Percentiles rank a stretch among this genome's conserved stretches.
These are phyloP conservation scores for Lagodon rhomboides DNA, from an alignment of 2,797 vertebrate genomes.

Conservation along the genomic window DNA sequence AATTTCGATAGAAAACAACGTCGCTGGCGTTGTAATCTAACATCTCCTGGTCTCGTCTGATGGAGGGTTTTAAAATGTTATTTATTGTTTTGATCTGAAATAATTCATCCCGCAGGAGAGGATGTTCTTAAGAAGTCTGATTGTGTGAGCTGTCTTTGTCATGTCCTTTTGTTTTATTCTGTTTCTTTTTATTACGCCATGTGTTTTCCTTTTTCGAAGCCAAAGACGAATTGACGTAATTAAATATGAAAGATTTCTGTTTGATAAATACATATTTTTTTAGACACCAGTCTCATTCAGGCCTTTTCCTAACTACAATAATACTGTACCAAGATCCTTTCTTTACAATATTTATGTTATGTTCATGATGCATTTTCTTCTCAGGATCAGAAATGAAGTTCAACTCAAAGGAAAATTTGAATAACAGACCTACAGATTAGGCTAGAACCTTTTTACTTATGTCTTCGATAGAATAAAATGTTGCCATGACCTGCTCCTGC, in stretches of 20 bases:
- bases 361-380: neutral
- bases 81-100: too few relatives aligned
- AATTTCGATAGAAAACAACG: neutral
- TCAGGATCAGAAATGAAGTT: neutral
- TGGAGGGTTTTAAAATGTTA: too few relatives aligned
- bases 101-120: too few relatives aligned
- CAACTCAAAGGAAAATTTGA: neutral
- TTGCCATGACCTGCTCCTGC: neutral
- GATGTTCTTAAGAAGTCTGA: too few relatives aligned
- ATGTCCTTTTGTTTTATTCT: too few relatives aligned
- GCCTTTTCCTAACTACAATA: neutral
- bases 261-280: neutral
- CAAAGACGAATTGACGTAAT: too few relatives aligned
- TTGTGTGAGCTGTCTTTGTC: too few relatives aligned
- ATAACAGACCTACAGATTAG: neutral
- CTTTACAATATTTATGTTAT: neutral
- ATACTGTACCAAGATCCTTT: neutral
- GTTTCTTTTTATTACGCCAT: too few relatives aligned
- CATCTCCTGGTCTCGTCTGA: neutral
- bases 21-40: neutral
- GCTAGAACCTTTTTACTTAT: neutral
- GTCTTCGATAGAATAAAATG: neutral
- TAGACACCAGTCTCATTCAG: neutral
- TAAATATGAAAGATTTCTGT: neutral
- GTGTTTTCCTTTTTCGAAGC: too few relatives aligned